phyloP scores from a whole-genome alignment of 2,797 vertebrate species.

The Luscinia luscinia region DNA sequence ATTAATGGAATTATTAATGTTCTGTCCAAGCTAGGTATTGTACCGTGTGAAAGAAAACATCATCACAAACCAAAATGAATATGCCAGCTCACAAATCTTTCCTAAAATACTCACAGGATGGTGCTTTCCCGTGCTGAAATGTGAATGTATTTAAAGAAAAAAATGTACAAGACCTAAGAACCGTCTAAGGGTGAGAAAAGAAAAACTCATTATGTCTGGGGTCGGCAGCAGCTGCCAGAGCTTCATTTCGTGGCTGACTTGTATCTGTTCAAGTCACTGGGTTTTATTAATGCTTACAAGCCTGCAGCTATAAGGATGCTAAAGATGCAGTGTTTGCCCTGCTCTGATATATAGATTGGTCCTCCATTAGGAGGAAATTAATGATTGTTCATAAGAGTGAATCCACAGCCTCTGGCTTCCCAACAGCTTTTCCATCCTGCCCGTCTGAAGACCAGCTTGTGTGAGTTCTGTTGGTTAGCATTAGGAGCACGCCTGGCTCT shows the following conservation, averaged over 20 bases:
- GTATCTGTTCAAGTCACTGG: conserved; percentile 32
- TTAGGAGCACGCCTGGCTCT: not conserved
- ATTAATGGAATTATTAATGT: not conserved
- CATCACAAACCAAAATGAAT: not conserved
- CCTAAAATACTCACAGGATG: not conserved
- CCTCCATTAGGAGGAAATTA: conserved; percentile 60
- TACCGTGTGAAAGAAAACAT: not conserved
- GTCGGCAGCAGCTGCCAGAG: not conserved
- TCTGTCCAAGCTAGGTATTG: not conserved
- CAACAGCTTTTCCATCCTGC: conserved; percentile 11
- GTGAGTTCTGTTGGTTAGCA: not conserved
- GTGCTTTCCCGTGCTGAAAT: not conserved
- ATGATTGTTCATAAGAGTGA: conserved; percentile 3
- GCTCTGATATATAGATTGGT: conserved; percentile 46
- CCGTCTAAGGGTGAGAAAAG: not conserved
- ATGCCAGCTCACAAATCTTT: not conserved
- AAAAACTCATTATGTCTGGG: not conserved
- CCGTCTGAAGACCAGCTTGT: not conserved
- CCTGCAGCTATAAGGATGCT: conserved; percentile 48
- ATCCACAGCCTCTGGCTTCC: conserved; percentile 15
- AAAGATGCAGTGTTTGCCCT: conserved; percentile 46
- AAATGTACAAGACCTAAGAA: not conserved
- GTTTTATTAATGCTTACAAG: conserved; percentile 63
- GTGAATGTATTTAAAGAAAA: not conserved
- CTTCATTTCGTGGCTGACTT: not conserved